Evolutionary conservation across 2,113 vertebrate species (phyloP).

Genomic region (Salvelinus sp.): DNA sequence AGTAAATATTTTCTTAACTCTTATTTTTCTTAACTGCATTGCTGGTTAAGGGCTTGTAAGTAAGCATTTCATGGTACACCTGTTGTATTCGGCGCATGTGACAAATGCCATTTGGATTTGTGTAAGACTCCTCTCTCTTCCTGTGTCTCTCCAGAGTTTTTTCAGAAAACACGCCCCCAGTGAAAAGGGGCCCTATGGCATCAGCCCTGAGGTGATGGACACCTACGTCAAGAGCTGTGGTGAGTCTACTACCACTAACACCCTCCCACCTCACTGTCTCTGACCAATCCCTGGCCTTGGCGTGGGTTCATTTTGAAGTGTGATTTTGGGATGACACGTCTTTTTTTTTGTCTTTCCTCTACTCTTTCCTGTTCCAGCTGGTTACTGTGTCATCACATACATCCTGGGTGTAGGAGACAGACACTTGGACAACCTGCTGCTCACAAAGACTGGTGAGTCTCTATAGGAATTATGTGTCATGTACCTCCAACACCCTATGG

Average conservation of each 20-base stretch:
- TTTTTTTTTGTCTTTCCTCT: background rate
- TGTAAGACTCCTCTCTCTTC: background rate
- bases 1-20: too few species aligned
- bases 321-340: background rate
- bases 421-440: slow-evolving; percentile 95
- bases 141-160: slow-evolving; percentile 81
- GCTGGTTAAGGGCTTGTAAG: too few species aligned
- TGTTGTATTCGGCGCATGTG: too few species aligned
- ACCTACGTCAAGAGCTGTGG: slow-evolving; percentile 99
- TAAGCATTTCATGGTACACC: too few species aligned
- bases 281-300: background rate
- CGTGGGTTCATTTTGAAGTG: background rate
- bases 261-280: background rate
- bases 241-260: slow-evolving; percentile 62
- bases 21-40: too few species aligned
- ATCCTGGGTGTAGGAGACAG: slow-evolving; percentile 97
- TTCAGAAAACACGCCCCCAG: slow-evolving; percentile 94
- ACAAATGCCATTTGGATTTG: too few species aligned
- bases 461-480: background rate
- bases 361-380: slow-evolving; percentile 73
- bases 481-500: background rate
- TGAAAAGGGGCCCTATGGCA: slow-evolving; percentile 94
- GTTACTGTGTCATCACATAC: slow-evolving; percentile 97
- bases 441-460: slow-evolving; percentile 86
- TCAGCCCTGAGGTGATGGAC: slow-evolving; percentile 97